Conservation (phyloP, 92 coral and sea anemone species). For the Porites cylindrica region DNA sequence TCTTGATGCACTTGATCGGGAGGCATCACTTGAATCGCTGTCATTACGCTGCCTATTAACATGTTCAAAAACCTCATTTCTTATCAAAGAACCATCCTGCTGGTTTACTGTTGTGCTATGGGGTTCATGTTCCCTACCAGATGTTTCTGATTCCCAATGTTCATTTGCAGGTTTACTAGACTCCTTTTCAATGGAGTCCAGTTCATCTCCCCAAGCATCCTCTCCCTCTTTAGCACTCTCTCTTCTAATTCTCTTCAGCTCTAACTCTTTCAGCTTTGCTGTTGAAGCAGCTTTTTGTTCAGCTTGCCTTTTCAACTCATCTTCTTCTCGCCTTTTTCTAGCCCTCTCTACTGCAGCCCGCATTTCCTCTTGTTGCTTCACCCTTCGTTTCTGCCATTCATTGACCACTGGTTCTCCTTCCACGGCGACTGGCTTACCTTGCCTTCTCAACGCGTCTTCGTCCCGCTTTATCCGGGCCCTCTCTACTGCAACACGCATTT, state of each 20-base stretch:
- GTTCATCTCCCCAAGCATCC: constrained; percentile 51
- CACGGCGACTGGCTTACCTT: constrained; percentile 60
- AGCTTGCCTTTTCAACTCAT: constrained; percentile 76
- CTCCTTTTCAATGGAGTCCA: constrained; percentile 51
- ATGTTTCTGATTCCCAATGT: constrained; percentile 34
- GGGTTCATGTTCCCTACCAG: constrained; percentile 42
- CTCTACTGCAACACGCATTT: constrained; percentile 91
- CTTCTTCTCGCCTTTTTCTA: constrained; percentile 89
- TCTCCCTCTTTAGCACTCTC: constrained; percentile 55
- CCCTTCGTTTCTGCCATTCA: constrained; percentile 72
- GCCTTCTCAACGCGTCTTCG: constrained; percentile 81
- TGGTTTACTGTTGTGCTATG: constrained; percentile 12
- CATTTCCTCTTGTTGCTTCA: constrained; percentile 89
- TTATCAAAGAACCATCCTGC: constrained; percentile 29
- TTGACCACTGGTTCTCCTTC: constrained; percentile 55
- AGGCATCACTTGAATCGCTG: constrained; percentile 90
- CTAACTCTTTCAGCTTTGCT: constrained; percentile 83
- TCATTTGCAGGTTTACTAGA: constrained; percentile 38
- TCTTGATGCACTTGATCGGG: constrained; percentile 73
- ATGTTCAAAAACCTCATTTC: constrained; percentile 42
- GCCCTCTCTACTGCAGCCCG: constrained; percentile 93
- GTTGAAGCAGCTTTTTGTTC: constrained; percentile 85
- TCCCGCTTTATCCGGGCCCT: constrained; percentile 90
- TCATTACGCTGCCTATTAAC: constrained; percentile 69
- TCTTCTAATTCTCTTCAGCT: constrained; percentile 46